Conservation (phyloP, 1,140 invertebrate species). For the Triops longicaudatus region DNA sequence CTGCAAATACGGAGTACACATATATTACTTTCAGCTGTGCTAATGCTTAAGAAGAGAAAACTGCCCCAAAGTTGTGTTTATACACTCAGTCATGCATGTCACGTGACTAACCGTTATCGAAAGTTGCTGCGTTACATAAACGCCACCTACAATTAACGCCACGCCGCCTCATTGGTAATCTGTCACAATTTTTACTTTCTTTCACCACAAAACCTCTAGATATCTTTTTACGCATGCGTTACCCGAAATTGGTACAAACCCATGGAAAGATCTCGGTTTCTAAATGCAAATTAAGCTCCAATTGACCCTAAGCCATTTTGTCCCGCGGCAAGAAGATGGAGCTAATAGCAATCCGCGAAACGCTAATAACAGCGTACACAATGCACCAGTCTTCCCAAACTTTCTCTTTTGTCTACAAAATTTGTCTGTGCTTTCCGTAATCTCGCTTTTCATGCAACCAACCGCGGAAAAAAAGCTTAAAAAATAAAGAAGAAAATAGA, state of each 20-base stretch:
- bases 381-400: not conserved
- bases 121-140: no score
- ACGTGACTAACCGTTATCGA: no score
- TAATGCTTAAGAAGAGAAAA: no score
- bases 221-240: not conserved
- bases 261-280: not conserved
- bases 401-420: conserved; percentile 6
- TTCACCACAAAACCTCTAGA: not conserved
- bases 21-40: no score
- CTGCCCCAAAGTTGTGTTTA: no score
- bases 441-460: conserved; percentile 6
- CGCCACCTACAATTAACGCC: no score
- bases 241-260: not conserved
- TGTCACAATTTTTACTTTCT: not conserved
- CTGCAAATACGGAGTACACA: no score
- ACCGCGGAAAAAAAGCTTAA: not conserved
- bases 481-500: not conserved
- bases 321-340: not conserved
- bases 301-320: not conserved
- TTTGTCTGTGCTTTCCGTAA: not conserved
- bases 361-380: no score
- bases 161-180: no score
- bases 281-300: not conserved
- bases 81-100: no score
- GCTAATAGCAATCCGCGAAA: no score